Evolutionary conservation across 2,113 vertebrate species (phyloP).

Genomic region (Tetrax tetrax): DNA sequence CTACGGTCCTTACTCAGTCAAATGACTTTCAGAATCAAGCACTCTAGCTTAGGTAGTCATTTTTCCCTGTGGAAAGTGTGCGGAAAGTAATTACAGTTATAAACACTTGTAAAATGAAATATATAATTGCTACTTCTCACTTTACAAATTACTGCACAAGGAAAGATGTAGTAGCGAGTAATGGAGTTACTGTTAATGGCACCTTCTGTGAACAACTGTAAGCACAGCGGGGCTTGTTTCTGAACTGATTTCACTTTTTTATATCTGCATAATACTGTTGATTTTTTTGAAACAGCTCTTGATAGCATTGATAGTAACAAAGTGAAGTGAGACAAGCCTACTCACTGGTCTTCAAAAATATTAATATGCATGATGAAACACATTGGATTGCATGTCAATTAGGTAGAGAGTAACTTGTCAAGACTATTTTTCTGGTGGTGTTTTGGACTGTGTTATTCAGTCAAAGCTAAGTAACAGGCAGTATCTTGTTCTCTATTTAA

Average conservation of each 20-base stretch:
- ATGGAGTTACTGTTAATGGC: neutral
- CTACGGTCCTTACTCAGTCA: neutral
- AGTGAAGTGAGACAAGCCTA: neutral
- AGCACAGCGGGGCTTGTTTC: neutral
- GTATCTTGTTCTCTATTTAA: slow-evolving; percentile 11
- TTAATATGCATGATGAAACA: neutral
- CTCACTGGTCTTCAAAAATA: neutral
- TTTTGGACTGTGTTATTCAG: neutral
- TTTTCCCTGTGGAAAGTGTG: neutral
- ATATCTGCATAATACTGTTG: neutral
- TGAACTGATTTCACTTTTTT: neutral
- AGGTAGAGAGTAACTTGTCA: neutral
- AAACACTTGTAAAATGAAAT: neutral
- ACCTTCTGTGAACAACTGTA: neutral
- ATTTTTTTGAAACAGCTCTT: neutral
- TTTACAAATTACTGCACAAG: slow-evolving; percentile 9
- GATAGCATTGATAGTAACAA: neutral
- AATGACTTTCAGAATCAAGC: neutral
- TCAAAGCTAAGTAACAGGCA: neutral
- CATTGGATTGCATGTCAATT: neutral
- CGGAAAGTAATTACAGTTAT: slow-evolving; percentile 26
- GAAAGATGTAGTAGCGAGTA: neutral
- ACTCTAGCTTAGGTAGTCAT: neutral
- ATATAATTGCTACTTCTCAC: slow-evolving; percentile 3
- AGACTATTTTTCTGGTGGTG: neutral